Evolutionary conservation across 2,113 vertebrate species (phyloP).

Genomic region (Festucalex cinctus): DNA sequence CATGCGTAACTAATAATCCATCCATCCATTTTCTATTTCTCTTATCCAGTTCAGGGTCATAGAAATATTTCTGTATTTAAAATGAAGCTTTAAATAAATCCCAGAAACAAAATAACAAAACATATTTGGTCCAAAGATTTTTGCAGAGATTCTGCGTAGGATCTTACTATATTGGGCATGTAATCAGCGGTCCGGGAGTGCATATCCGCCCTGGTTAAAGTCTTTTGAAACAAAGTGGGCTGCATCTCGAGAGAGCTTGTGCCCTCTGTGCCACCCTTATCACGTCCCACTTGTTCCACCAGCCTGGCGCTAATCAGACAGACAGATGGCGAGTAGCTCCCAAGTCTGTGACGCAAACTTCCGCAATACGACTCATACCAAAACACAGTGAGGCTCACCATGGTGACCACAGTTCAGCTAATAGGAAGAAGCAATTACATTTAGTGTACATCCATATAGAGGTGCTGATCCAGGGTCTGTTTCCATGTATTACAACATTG

Average conservation of each 20-base stretch:
- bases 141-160: not conserved
- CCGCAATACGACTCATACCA: conserved; percentile 13
- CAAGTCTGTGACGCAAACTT: conserved; percentile 23
- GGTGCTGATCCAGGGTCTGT: too few relatives aligned
- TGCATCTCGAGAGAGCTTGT: not conserved
- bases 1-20: not conserved
- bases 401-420: too few relatives aligned
- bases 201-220: conserved; percentile 14
- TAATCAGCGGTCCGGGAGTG: not conserved
- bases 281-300: conserved; percentile 16
- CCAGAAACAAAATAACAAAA: not conserved
- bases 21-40: too few relatives aligned
- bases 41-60: not conserved
- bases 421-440: too few relatives aligned
- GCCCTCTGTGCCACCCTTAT: conserved; percentile 2
- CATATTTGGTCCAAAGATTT: not conserved
- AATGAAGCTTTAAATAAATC: not conserved
- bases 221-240: conserved; percentile 1
- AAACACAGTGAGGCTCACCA: not conserved
- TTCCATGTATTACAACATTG: too few relatives aligned
- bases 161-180: not conserved
- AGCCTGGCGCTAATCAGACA: conserved; percentile 11
- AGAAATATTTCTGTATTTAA: not conserved
- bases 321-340: conserved; percentile 26
- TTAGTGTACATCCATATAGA: too few relatives aligned